Conservation (phyloP, 2,888 invertebrate species). For the Cyrtodaria siliqua region DNA sequence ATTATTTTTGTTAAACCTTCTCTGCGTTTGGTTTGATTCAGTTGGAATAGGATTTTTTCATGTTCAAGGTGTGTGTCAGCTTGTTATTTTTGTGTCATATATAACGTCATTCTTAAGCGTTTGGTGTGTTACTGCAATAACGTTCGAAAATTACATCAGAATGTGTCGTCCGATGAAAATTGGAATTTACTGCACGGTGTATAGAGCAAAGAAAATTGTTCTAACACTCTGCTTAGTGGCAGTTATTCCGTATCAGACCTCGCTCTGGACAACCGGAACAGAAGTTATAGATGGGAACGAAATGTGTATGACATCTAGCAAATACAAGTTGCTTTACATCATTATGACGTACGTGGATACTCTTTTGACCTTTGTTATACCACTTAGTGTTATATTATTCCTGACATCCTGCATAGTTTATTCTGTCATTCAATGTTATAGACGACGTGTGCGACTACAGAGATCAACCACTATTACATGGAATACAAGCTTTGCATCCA, state of each 20-base stretch:
- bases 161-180: conserved; percentile 36
- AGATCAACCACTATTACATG: too few species aligned
- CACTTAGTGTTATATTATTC: conserved; percentile 52
- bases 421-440: conserved; percentile 28
- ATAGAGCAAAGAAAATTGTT: neutral
- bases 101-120: conserved; percentile 66
- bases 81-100: conserved; percentile 89
- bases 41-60: conserved; percentile 73
- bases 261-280: conserved; percentile 64
- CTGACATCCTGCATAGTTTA: conserved; percentile 50
- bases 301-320: conserved; percentile 36
- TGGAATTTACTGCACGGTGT: neutral
- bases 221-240: conserved; percentile 37
- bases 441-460: conserved; percentile 25
- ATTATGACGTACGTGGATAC: conserved; percentile 60
- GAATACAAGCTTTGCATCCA: neutral
- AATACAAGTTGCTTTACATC: conserved; percentile 45
- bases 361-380: conserved; percentile 57
- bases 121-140: conserved; percentile 51
- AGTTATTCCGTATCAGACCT: conserved; percentile 58
- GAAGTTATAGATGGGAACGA: conserved; percentile 1
- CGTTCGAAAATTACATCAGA: conserved; percentile 59
- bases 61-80: conserved; percentile 90
- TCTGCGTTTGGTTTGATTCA: conserved; percentile 85
- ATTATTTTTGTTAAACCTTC: conserved; percentile 90